Percentiles rank a stretch among this genome's conserved stretches.
These are phyloP conservation scores for Cheilosia vernalis DNA, from an alignment of 2,888 invertebrate species.

Conservation along the genomic window DNA sequence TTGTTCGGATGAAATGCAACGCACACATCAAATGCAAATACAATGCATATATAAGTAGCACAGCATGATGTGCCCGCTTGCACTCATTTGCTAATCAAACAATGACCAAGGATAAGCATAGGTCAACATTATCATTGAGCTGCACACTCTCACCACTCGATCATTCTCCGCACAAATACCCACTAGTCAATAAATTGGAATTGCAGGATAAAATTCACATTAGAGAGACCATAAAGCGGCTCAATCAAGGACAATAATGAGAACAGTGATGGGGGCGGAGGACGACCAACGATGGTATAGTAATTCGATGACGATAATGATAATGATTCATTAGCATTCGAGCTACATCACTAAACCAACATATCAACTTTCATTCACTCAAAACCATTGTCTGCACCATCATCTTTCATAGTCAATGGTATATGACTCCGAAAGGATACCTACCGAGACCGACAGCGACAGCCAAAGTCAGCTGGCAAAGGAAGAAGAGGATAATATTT, in stretches of 20 bases:
- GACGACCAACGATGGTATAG: neutral
- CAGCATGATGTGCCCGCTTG: constrained; percentile 22
- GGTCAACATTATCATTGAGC: constrained; percentile 50
- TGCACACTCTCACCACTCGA: neutral
- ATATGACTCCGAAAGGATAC: constrained; percentile 37
- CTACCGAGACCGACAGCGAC: neutral
- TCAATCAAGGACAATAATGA: constrained; percentile 36
- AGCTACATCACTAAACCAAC: constrained; percentile 33
- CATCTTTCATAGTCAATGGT: constrained; percentile 19
- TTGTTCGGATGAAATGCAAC: constrained; percentile 34
- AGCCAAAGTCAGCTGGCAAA: neutral
- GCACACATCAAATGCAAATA: constrained; percentile 1
- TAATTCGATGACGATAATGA: neutral
- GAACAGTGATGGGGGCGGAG: constrained; percentile 6
- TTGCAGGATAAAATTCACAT: constrained; percentile 29
- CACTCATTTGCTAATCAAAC: constrained; percentile 52
- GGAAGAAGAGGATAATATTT: constrained; percentile 46
- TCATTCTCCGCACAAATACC: neutral
- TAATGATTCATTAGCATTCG: constrained; percentile 18
- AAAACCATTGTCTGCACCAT: constrained; percentile 19
- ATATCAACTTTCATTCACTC: constrained; percentile 27
- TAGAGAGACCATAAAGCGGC: constrained; percentile 26
- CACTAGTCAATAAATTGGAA: constrained; percentile 50
- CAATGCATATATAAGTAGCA: constrained; percentile 28
- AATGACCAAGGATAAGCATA: constrained; percentile 56